A percentile compares a stretch with the other conserved stretches of the same genome.
Evolutionary conservation across 2,113 vertebrate genomes (phyloP).

Genomic region (Crocuta crocuta): DNA sequence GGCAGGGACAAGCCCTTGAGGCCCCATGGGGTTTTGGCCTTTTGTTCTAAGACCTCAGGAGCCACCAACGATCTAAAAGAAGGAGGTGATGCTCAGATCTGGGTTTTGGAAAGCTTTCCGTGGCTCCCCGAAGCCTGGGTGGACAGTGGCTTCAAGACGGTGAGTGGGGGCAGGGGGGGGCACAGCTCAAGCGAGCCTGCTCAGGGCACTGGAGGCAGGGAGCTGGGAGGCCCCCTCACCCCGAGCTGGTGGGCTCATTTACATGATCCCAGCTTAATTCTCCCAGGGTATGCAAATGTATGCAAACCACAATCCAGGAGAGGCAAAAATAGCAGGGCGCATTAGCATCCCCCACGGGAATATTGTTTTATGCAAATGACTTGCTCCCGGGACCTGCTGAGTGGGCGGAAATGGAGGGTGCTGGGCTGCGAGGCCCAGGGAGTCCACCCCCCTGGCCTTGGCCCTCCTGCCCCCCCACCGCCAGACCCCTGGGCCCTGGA

Average conservation of each 20-base stretch:
- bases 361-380: conserved; percentile 93
- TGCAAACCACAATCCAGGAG: conserved; percentile 99
- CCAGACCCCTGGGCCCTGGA: background rate
- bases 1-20: background rate
- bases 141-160: background rate
- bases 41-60: background rate
- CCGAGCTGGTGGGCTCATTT: conserved; percentile 93
- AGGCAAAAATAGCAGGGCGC: conserved; percentile 99
- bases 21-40: background rate
- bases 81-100: background rate
- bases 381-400: conserved; percentile 51
- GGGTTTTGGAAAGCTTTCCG: background rate
- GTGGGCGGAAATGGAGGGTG: background rate
- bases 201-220: conserved; percentile 36
- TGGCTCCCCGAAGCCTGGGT: background rate
- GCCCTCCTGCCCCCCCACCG: background rate
- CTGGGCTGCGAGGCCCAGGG: background rate
- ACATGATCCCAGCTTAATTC: conserved; percentile 99
- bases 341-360: conserved; percentile 97
- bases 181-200: background rate
- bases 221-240: conserved; percentile 72
- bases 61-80: background rate
- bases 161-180: too few relatives aligned
- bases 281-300: conserved; percentile 99
- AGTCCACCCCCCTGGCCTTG: background rate